A percentile compares a stretch with the other conserved stretches of the same genome.
Evolutionary conservation across 2,113 vertebrate species (phyloP).

Genomic region (Gallinago jamesoni): DNA sequence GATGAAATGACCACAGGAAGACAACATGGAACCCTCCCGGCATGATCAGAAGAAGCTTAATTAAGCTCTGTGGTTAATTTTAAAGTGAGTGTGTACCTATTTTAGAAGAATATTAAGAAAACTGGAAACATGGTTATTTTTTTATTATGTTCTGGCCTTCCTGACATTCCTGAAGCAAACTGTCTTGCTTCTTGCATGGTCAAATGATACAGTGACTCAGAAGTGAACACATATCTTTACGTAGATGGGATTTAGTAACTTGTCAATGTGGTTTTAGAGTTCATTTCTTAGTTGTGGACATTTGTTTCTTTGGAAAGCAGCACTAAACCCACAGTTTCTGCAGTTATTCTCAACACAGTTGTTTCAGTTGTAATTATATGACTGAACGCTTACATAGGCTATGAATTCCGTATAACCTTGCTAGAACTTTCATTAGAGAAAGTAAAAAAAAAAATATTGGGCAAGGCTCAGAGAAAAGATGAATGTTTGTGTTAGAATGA

Average conservation of each 20-base stretch:
- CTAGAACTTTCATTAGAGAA: neutral
- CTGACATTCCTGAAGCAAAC: neutral
- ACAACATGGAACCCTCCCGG: conserved; percentile 45
- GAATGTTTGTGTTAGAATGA: neutral
- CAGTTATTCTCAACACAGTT: neutral
- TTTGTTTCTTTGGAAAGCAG: neutral
- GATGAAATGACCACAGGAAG: conserved; percentile 60
- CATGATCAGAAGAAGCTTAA: conserved; percentile 45
- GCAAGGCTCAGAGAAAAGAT: neutral
- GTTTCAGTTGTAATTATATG: neutral
- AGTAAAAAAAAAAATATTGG: neutral
- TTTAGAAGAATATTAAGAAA: neutral
- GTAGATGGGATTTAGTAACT: conserved; percentile 32
- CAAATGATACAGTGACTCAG: conserved; percentile 40
- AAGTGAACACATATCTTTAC: conserved; percentile 7
- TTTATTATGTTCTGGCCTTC: neutral
- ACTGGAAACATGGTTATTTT: neutral
- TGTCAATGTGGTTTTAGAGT: neutral
- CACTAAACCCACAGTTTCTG: neutral
- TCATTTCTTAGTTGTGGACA: neutral
- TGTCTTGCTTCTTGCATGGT: neutral
- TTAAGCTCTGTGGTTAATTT: conserved; percentile 47
- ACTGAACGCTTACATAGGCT: neutral
- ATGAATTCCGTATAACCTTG: neutral
- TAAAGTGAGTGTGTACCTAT: neutral